These are phyloP conservation scores for Epinotia brunnichana DNA, from an alignment of 2,888 invertebrate genomes.

Conservation along the genomic window DNA sequence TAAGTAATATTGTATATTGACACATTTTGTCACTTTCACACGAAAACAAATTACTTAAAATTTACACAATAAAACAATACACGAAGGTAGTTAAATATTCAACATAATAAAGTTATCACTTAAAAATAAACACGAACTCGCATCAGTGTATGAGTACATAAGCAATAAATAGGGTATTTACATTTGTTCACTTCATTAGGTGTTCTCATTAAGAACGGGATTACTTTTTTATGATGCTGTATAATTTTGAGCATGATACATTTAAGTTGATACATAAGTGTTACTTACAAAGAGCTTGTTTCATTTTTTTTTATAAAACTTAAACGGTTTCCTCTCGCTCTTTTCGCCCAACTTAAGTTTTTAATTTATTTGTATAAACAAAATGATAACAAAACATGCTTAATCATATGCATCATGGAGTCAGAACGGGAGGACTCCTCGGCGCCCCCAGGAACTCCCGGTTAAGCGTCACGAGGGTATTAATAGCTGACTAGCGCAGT, in stretches of 20 bases:
- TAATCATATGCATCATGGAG: slow-evolving; percentile 1
- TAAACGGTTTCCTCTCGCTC: slow-evolving; percentile 38
- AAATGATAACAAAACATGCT: slow-evolving; percentile 6
- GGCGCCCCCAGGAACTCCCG: slow-evolving; percentile 25
- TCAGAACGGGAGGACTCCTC: background rate
- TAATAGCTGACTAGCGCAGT: slow-evolving; percentile 71
- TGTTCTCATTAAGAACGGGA: slow-evolving; percentile 34
- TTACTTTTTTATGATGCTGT: slow-evolving; percentile 37
- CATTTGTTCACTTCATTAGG: slow-evolving; percentile 49
- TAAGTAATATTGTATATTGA: slow-evolving; percentile 81
- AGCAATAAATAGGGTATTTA: slow-evolving; percentile 68
- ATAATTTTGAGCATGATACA: slow-evolving; percentile 40
- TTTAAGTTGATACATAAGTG: slow-evolving; percentile 39
- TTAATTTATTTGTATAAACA: background rate
- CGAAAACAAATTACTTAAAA: slow-evolving; percentile 79
- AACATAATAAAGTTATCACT: slow-evolving; percentile 77
- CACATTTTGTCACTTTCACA: slow-evolving; percentile 80
- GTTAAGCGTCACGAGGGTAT: slow-evolving; percentile 48
- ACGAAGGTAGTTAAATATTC: slow-evolving; percentile 74
- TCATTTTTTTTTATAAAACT: slow-evolving; percentile 37
- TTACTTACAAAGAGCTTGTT: slow-evolving; percentile 42
- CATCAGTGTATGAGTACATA: slow-evolving; percentile 58
- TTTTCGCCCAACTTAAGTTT: slow-evolving; percentile 18
- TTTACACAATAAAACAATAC: slow-evolving; percentile 79
- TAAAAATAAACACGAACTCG: slow-evolving; percentile 71